phyloP scores from a whole-genome alignment of 2,888 invertebrate species.

The Caenorhabditis drosophilae region DNA sequence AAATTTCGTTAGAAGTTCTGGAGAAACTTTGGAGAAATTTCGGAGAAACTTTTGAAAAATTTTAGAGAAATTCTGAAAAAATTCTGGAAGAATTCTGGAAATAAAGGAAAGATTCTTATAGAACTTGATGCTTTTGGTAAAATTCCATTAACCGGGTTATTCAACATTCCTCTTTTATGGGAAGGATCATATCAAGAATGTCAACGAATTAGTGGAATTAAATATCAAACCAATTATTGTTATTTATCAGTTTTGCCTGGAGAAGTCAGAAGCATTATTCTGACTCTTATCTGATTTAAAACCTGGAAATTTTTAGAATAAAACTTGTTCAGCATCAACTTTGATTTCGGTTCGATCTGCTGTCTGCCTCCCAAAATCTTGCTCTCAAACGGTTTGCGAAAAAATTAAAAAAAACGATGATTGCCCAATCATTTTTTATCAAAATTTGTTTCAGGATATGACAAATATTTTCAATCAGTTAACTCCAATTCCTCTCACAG shows the following conservation, averaged over 20 bases:
- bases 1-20: too few relatives aligned
- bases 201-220: slow-evolving; percentile 10
- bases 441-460: slow-evolving; percentile 23
- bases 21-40: too few relatives aligned
- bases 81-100: neutral
- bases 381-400: too few relatives aligned
- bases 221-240: slow-evolving; percentile 33
- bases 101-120: neutral
- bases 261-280: too few relatives aligned
- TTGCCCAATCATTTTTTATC: too few relatives aligned
- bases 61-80: neutral
- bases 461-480: slow-evolving; percentile 24
- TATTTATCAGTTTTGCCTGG: too few relatives aligned
- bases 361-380: slow-evolving; percentile 27
- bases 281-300: too few relatives aligned
- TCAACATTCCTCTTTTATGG: slow-evolving; percentile 14
- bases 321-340: too few relatives aligned
- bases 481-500: slow-evolving; percentile 14
- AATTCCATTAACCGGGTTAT: slow-evolving; percentile 11
- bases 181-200: slow-evolving; percentile 37
- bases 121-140: slow-evolving; percentile 29
- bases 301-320: neutral
- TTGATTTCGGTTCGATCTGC: slow-evolving; percentile 7
- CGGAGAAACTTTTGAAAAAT: too few relatives aligned
- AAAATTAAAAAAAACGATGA: too few relatives aligned